phyloP scores from a whole-genome alignment of 2,888 invertebrate species.

The Cheilosia pagana region DNA sequence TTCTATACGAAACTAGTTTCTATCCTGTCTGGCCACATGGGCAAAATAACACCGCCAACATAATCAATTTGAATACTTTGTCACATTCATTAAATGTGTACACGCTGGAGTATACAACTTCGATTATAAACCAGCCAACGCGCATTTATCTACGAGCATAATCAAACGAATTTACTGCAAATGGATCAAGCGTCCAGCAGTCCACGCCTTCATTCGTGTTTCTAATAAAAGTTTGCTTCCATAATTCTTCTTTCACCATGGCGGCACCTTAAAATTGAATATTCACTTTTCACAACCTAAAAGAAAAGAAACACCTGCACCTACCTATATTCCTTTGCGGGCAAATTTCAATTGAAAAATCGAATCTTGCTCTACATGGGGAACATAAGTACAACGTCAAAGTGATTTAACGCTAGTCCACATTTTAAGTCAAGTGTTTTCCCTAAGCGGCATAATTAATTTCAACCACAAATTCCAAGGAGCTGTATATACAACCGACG shows the following conservation, averaged over 20 bases:
- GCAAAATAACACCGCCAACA: no score
- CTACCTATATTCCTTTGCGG: conserved; percentile 8
- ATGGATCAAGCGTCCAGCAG: conserved; percentile 38
- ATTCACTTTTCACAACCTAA: conserved; percentile 8
- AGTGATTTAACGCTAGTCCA: conserved; percentile 72
- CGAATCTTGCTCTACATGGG: conserved; percentile 69
- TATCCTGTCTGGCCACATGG: no score
- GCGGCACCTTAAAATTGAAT: conserved; percentile 43
- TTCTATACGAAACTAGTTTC: no score
- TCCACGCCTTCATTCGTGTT: conserved; percentile 54
- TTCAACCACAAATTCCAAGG: conserved; percentile 66
- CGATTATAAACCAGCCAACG: conserved; percentile 1
- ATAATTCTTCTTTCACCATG: conserved; percentile 62
- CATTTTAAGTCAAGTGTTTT: conserved; percentile 74
- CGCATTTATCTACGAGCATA: conserved; percentile 14
- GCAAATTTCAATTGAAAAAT: conserved; percentile 60
- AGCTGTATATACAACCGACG: conserved; percentile 20
- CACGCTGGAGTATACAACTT: background rate
- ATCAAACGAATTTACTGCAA: conserved; percentile 50
- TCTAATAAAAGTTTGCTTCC: conserved; percentile 26
- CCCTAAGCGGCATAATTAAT: conserved; percentile 74
- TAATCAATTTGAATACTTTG: no score
- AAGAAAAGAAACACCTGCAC: conserved; percentile 45
- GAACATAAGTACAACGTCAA: conserved; percentile 70
- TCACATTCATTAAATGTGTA: no score